These are phyloP conservation scores for Myotis davidii DNA, from an alignment of 2,113 vertebrate species.

Conservation along the genomic window DNA sequence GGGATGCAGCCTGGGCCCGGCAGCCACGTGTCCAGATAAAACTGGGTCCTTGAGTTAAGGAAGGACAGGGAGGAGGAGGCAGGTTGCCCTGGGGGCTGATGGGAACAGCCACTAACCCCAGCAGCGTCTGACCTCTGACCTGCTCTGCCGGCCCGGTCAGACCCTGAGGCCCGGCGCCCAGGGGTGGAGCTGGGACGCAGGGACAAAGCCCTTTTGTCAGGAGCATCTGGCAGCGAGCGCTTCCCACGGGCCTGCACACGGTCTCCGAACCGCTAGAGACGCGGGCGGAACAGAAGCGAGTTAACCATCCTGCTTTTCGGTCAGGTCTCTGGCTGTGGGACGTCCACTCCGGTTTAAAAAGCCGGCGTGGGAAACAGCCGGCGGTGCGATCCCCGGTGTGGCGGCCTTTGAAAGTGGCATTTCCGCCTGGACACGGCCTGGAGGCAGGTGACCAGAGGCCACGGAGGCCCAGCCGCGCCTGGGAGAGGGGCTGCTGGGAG, in stretches of 20 bases:
- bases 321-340: neutral
- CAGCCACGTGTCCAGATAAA: neutral
- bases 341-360: neutral
- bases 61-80: neutral
- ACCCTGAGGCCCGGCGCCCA: neutral
- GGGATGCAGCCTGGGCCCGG: neutral
- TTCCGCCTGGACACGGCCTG: neutral
- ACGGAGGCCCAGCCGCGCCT: neutral
- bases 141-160: neutral
- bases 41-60: neutral
- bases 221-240: neutral
- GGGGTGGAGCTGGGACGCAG: fast-evolving
- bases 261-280: neutral
- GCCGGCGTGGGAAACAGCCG: neutral
- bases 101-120: too few species aligned
- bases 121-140: too few species aligned
- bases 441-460: neutral
- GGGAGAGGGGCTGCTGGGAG: neutral
- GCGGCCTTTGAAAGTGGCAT: neutral
- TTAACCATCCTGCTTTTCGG: neutral
- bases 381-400: fast-evolving
- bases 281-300: neutral
- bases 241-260: fast-evolving
- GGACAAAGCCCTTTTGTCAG: neutral
- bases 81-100: fast-evolving